Percentiles rank a stretch among this genome's conserved stretches.
Evolutionary conservation across 2,113 vertebrate genomes (phyloP).

Genomic region (Periophthalmodon schlosseri): DNA sequence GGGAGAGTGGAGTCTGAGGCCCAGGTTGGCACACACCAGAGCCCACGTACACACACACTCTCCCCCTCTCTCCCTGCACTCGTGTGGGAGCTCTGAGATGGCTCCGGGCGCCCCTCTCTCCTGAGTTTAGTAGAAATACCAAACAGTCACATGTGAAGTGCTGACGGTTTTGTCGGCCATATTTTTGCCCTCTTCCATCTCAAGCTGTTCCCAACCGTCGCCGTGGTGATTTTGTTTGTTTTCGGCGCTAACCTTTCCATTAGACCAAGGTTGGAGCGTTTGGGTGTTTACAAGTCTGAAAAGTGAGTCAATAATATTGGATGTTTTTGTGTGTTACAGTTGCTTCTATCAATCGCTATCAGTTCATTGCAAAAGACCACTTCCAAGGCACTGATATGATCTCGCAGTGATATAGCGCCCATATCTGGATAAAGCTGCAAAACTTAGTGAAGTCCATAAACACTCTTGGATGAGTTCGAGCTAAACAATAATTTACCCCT

Average conservation of each 20-base stretch:
- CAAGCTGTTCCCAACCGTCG: conserved; percentile 56
- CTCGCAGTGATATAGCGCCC: not conserved
- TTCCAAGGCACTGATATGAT: not conserved
- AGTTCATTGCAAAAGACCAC: not conserved
- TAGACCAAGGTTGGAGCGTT: conserved; percentile 24
- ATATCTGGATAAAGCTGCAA: too few relatives aligned
- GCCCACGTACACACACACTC: conserved; percentile 45
- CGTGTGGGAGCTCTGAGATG: conserved; percentile 60
- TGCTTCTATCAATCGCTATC: not conserved
- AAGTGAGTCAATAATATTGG: not conserved
- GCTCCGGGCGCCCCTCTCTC: conserved; percentile 73
- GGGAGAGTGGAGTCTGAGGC: conserved; percentile 31
- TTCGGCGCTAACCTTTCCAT: conserved; percentile 36
- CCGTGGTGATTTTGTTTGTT: conserved; percentile 53
- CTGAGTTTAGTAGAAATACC: conserved; percentile 78
- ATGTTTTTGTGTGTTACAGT: not conserved
- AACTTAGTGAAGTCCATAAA: not conserved
- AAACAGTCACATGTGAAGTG: conserved; percentile 71
- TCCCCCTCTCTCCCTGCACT: conserved; percentile 26
- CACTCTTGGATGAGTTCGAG: not conserved
- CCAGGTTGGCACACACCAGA: conserved; percentile 52
- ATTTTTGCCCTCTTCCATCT: conserved; percentile 21
- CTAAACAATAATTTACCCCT: not conserved
- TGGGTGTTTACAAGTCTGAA: conserved; percentile 14
- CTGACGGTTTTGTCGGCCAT: conserved; percentile 39